These are phyloP conservation scores for Sarcophilus harrisii DNA, from an alignment of 2,797 vertebrate genomes.

Conservation along the genomic window DNA sequence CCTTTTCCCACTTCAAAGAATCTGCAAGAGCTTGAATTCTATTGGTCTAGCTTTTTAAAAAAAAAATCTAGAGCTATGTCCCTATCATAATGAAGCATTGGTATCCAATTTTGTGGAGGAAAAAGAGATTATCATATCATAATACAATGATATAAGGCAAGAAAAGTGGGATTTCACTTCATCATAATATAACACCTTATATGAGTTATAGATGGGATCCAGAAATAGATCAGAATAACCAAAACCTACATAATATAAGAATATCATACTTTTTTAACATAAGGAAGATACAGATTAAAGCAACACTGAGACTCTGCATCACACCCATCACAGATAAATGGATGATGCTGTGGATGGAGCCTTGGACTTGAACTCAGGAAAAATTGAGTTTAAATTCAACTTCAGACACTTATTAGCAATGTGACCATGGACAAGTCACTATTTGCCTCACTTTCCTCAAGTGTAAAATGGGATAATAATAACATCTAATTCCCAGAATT, in stretches of 20 bases:
- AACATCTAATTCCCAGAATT: background rate
- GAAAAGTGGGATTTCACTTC: background rate
- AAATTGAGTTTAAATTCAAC: background rate
- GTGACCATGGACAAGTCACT: background rate
- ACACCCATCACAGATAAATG: background rate
- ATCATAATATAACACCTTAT: background rate
- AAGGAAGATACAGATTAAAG: background rate
- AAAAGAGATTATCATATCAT: background rate
- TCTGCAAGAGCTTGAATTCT: background rate
- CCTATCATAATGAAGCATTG: background rate
- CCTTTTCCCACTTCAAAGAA: background rate
- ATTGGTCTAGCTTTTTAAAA: background rate
- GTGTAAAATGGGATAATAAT: background rate
- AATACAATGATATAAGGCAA: background rate
- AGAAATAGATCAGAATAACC: background rate
- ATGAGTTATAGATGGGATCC: background rate
- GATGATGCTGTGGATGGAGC: background rate
- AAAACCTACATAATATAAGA: background rate
- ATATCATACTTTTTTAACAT: background rate
- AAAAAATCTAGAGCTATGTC: background rate
- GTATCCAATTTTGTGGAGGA: background rate
- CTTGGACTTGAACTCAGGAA: background rate
- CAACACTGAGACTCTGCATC: background rate
- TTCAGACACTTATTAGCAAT: background rate
- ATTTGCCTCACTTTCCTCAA: background rate